A percentile compares a stretch with the other conserved stretches of the same genome.
Evolutionary conservation across 2,113 vertebrate species (phyloP).

Genomic region (Calidris pugnax): DNA sequence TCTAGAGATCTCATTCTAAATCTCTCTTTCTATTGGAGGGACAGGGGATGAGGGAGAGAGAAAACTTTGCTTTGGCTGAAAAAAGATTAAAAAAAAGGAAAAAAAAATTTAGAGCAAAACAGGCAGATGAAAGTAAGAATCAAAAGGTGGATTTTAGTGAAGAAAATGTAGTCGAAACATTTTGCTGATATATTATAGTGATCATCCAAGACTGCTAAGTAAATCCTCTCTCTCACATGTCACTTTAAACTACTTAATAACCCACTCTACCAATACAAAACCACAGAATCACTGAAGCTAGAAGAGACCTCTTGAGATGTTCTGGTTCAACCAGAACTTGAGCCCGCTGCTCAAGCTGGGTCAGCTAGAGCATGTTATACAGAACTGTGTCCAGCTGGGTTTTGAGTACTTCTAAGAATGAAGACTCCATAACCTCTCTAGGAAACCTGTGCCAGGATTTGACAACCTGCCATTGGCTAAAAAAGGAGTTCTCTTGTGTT

Average conservation of each 20-base stretch:
- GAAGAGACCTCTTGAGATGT: neutral
- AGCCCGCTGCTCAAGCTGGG: neutral
- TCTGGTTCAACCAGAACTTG: neutral
- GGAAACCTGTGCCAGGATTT: neutral
- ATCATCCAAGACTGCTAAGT: neutral
- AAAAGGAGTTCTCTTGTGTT: neutral
- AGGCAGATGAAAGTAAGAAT: neutral
- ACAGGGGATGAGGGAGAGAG: neutral
- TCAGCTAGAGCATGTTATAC: neutral
- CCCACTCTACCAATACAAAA: neutral
- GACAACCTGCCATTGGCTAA: neutral
- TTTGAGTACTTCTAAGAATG: neutral
- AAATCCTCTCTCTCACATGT: neutral
- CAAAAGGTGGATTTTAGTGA: neutral
- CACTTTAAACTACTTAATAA: neutral
- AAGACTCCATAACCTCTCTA: neutral
- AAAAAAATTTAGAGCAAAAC: neutral
- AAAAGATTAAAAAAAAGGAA: neutral
- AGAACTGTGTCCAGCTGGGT: rapidly evolving
- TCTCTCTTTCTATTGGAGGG: neutral
- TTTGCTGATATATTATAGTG: neutral
- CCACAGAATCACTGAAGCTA: neutral
- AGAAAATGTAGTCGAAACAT: neutral
- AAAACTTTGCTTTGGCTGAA: neutral
- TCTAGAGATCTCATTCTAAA: neutral